These are phyloP conservation scores for Sebastes itinus DNA, from an alignment of 2,797 vertebrate genomes.

Conservation along the genomic window DNA sequence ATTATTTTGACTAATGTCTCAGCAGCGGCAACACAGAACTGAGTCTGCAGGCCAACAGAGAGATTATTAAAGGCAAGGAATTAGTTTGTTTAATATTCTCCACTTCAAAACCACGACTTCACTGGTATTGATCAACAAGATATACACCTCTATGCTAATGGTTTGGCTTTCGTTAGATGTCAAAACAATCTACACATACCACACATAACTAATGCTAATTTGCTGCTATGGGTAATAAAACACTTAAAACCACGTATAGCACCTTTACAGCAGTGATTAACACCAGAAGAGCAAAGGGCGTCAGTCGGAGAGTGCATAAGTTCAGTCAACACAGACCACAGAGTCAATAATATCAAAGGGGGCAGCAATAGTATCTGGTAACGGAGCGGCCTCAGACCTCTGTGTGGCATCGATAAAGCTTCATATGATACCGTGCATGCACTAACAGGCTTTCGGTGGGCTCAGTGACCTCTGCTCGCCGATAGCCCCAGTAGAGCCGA, in stretches of 20 bases:
- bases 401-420: slow-evolving; percentile 68
- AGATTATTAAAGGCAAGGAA: not conserved
- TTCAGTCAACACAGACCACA: slow-evolving; percentile 62
- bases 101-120: not conserved
- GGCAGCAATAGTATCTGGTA: slow-evolving; percentile 62
- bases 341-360: slow-evolving; percentile 74
- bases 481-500: slow-evolving; percentile 15
- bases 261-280: slow-evolving; percentile 6
- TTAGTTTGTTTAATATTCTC: not conserved
- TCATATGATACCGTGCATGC: slow-evolving; percentile 65
- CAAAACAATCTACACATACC: not conserved
- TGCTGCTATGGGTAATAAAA: not conserved
- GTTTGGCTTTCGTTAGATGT: not conserved
- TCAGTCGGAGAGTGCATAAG: slow-evolving; percentile 28
- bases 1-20: slow-evolving; percentile 29
- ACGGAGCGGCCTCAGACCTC: slow-evolving; percentile 59
- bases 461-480: slow-evolving; percentile 66
- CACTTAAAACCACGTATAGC: not conserved
- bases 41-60: not conserved
- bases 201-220: not conserved
- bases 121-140: not conserved
- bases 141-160: not conserved
- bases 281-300: slow-evolving; percentile 1
- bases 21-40: not conserved
- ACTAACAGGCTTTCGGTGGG: slow-evolving; percentile 47